These are phyloP conservation scores for Cinclus mexicanus DNA, from an alignment of 2,113 vertebrate genomes.

Conservation along the genomic window DNA sequence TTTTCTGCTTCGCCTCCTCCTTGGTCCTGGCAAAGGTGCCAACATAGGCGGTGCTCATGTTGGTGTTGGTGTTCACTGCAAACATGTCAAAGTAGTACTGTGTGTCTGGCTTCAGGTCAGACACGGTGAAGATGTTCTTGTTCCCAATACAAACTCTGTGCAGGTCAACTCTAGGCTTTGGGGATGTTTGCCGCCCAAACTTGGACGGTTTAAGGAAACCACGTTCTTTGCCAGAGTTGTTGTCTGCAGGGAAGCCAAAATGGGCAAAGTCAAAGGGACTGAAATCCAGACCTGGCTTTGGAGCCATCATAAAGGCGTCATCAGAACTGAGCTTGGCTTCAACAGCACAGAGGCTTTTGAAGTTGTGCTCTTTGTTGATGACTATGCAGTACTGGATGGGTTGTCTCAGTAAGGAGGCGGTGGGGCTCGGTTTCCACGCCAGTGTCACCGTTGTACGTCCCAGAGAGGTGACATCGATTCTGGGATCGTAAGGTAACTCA, in stretches of 20 bases:
- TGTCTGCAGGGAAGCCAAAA: constrained; percentile 89
- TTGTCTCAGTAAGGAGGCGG: constrained; percentile 84
- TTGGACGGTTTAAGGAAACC: constrained; percentile 74
- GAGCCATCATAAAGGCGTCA: constrained; percentile 89
- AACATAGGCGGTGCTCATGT: constrained; percentile 92
- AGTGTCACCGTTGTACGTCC: constrained; percentile 91
- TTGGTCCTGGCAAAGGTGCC: constrained; percentile 96
- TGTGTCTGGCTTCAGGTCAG: constrained; percentile 90
- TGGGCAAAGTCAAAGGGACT: constrained; percentile 95
- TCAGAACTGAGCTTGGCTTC: constrained; percentile 88
- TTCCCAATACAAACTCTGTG: constrained; percentile 91
- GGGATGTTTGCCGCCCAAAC: constrained; percentile 72
- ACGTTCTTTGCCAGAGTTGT: constrained; percentile 79
- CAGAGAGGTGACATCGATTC: constrained; percentile 91
- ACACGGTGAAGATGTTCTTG: constrained; percentile 95
- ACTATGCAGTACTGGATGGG: constrained; percentile 95
- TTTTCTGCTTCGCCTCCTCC: constrained; percentile 92
- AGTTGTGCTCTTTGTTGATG: constrained; percentile 96
- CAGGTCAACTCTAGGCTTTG: constrained; percentile 83
- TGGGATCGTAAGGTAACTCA: constrained; percentile 90
- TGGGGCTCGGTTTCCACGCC: constrained; percentile 96
- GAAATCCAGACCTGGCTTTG: constrained; percentile 93
- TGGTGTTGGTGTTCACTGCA: constrained; percentile 85
- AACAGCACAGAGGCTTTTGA: constrained; percentile 95
- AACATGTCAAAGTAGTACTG: constrained; percentile 99